phyloP scores from a whole-genome alignment of 2,888 invertebrate genomes.

The Argyra leucocephala region DNA sequence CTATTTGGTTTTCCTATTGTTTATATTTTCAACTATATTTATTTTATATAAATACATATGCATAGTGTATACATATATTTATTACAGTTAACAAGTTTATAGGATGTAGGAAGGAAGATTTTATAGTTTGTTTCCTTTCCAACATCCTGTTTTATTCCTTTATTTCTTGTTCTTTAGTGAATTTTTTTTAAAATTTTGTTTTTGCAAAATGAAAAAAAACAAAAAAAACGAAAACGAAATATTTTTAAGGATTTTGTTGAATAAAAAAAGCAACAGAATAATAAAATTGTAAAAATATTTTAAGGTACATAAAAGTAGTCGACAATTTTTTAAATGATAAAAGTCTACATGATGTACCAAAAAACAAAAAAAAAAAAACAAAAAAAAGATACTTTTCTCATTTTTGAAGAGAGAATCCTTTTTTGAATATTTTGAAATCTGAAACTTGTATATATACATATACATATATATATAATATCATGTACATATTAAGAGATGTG shows the following conservation, averaged over 20 bases:
- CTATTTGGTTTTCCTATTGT: background rate
- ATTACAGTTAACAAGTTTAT: background rate
- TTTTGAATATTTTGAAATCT: no score
- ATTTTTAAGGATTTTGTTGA: background rate
- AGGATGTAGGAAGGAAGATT: conserved; percentile 6
- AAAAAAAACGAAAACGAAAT: background rate
- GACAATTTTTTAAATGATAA: no score
- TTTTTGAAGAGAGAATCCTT: no score
- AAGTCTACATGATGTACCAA: no score
- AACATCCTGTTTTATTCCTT: background rate
- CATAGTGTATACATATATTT: background rate
- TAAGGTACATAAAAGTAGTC: no score
- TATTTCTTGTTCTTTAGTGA: background rate
- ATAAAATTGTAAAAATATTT: no score
- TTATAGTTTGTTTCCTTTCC: conserved; percentile 6
- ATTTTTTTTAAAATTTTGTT: background rate
- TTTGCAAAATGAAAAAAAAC: background rate
- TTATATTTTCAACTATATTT: background rate
- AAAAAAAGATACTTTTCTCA: no score
- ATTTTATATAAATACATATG: background rate
- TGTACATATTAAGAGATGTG: no score
- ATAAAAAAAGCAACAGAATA: no score
- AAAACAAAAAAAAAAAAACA: no score
- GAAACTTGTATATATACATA: no score
- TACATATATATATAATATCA: no score